A percentile compares a stretch with the other conserved stretches of the same genome.
These are phyloP conservation scores for Aradus depressus DNA, from an alignment of 2,888 invertebrate species.

Conservation along the genomic window DNA sequence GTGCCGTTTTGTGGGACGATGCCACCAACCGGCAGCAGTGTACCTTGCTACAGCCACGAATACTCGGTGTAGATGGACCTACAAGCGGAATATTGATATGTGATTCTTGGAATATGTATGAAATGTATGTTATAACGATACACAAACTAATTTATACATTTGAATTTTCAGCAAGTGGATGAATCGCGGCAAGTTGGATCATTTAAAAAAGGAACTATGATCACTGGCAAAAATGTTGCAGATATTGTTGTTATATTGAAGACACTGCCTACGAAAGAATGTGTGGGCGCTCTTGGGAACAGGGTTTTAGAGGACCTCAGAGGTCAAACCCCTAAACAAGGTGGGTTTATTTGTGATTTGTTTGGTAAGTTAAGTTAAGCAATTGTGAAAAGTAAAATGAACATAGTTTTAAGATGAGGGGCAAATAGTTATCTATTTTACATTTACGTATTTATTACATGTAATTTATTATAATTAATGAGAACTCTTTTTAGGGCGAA, in stretches of 20 bases:
- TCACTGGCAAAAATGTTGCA: slow-evolving; percentile 87
- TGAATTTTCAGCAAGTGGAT: slow-evolving; percentile 59
- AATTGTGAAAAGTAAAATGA: neutral
- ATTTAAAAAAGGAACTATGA: slow-evolving; percentile 96
- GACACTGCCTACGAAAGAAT: slow-evolving; percentile 90
- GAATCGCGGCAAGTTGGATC: slow-evolving; percentile 96
- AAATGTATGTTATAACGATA: too few species aligned
- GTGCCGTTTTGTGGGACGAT: too few species aligned
- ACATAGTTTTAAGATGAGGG: neutral
- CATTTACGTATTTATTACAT: too few species aligned
- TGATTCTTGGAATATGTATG: too few species aligned
- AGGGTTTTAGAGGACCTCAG: slow-evolving; percentile 81
- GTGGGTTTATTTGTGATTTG: slow-evolving; percentile 35
- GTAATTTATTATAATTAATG: too few species aligned
- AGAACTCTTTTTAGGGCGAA: too few species aligned
- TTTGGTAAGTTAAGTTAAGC: neutral
- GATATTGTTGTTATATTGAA: slow-evolving; percentile 95
- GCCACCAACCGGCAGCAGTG: too few species aligned
- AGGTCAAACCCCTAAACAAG: slow-evolving; percentile 51
- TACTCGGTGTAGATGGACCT: too few species aligned
- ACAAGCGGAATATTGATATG: too few species aligned
- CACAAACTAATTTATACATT: too few species aligned
- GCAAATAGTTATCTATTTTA: neutral
- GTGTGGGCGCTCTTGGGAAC: slow-evolving; percentile 81
- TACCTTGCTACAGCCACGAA: too few species aligned